Base-by-base conservation (phyloP, 2,888 invertebrate genomes). In the Oxycera nigricornis region DNA sequence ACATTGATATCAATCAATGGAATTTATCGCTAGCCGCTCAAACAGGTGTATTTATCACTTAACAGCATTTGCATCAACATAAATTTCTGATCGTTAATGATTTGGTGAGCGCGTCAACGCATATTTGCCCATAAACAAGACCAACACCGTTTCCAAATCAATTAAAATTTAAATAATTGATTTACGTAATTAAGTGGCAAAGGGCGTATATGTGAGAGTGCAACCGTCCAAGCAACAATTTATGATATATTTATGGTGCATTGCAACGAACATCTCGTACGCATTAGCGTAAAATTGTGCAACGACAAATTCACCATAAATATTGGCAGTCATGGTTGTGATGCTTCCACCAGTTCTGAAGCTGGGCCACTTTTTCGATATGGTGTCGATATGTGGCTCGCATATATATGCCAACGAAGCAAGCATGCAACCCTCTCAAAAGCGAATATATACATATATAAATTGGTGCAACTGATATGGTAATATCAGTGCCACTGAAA, bases 141-240 rank as follows among this genome's bases (percentile, higher is more conserved):
- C 70, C 70, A 28, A 70, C 70, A 70, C 52, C 31, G 22, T 70
- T 65, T 70, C 55, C 70, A 31, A 70, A 70, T 70, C 55, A 70
- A 70, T 70, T 70, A 70, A 70, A 70, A 70, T 70, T 55, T 52
- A 70, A 70, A 70, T 70, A 70, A 70, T 70, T 70, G 55, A 70
- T 70, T 70, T 70, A 52, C 70, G 70, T 70, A 70, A 70, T 70
- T 70, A 55, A 70, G 55, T 70, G 55, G 46, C 55, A 70, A 24
- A 20, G 65, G 30, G 41, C 41, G 65, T 41, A 41, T 41, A 24
- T 24, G 41, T 65, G 65, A 26, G 24, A n/a, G n/a, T n/a, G n/a
- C n/a, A n/a, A n/a, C n/a, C n/a, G n/a, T n/a, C n/a, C n/a, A n/a
- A n/a, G n/a, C n/a, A n/a, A 41, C 65, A 39, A 65, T 65, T 65